phyloP scores from a whole-genome alignment of 2,888 invertebrate species.

The Philhelius pedissequus region DNA sequence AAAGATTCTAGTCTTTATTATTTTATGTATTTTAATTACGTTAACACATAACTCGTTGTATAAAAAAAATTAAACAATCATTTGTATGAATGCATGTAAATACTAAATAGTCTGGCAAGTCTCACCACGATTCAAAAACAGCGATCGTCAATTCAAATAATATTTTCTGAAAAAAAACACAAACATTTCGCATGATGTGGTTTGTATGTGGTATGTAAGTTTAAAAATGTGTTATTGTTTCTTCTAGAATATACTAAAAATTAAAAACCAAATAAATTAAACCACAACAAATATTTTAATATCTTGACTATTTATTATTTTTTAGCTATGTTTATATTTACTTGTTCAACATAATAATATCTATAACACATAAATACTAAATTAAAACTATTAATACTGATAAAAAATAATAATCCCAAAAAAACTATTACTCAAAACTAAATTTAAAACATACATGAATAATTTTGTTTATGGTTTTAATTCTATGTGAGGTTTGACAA shows the following conservation, averaged over 20 bases:
- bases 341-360: slow-evolving; percentile 13
- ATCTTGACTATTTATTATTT: slow-evolving; percentile 13
- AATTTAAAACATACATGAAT: neutral
- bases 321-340: slow-evolving; percentile 32
- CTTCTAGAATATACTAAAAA: neutral
- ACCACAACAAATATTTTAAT: slow-evolving; percentile 33
- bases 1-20: too few relatives aligned
- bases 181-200: slow-evolving; percentile 47
- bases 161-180: slow-evolving; percentile 25
- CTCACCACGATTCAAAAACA: too few relatives aligned
- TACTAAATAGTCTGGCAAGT: too few relatives aligned
- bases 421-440: neutral
- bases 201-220: neutral
- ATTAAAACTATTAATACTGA: slow-evolving; percentile 34
- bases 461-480: neutral
- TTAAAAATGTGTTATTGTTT: neutral
- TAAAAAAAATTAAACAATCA: too few relatives aligned
- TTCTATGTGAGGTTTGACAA: neutral
- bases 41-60: too few relatives aligned
- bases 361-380: neutral
- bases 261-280: slow-evolving; percentile 27
- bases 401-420: neutral
- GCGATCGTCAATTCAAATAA: neutral
- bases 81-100: too few relatives aligned
- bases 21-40: too few relatives aligned